Evolutionary conservation across 2,888 invertebrate genomes (phyloP).

Genomic region (Cyclophora punctaria): DNA sequence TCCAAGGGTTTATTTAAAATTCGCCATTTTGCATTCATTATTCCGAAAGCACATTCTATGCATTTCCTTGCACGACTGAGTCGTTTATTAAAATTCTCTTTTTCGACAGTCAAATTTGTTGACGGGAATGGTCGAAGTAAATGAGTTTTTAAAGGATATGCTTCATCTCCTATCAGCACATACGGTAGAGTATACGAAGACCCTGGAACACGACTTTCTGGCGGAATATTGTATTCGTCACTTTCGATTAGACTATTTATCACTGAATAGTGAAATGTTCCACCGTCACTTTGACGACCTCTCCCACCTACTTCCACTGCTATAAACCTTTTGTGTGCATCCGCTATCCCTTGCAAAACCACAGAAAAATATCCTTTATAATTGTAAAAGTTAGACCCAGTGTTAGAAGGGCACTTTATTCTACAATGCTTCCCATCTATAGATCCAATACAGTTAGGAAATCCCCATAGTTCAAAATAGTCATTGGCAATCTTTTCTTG

Average conservation of each 20-base stretch:
- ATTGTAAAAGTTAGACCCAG: slow-evolving; percentile 24
- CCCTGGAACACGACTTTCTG: too few species aligned
- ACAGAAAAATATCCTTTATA: slow-evolving; percentile 36
- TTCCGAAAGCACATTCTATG: not conserved
- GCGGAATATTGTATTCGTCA: too few species aligned
- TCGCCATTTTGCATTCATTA: not conserved
- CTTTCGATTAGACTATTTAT: too few species aligned
- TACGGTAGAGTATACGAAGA: not conserved
- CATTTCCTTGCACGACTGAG: not conserved
- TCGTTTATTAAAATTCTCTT: not conserved
- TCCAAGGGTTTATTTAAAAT: too few species aligned
- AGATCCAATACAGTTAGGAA: slow-evolving; percentile 31
- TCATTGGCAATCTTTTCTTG: not conserved
- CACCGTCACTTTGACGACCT: not conserved
- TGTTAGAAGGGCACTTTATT: slow-evolving; percentile 25
- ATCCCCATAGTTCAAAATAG: slow-evolving; percentile 22
- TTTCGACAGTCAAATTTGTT: not conserved
- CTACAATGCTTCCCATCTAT: slow-evolving; percentile 34
- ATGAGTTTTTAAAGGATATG: not conserved
- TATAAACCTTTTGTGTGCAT: slow-evolving; percentile 19
- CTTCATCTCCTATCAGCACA: not conserved
- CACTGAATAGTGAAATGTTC: not conserved
- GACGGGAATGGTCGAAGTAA: not conserved
- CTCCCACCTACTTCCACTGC: not conserved
- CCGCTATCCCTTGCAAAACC: slow-evolving; percentile 33